Conservation (phyloP, 2,888 invertebrate genomes). For the Drosophila helvetica region DNA sequence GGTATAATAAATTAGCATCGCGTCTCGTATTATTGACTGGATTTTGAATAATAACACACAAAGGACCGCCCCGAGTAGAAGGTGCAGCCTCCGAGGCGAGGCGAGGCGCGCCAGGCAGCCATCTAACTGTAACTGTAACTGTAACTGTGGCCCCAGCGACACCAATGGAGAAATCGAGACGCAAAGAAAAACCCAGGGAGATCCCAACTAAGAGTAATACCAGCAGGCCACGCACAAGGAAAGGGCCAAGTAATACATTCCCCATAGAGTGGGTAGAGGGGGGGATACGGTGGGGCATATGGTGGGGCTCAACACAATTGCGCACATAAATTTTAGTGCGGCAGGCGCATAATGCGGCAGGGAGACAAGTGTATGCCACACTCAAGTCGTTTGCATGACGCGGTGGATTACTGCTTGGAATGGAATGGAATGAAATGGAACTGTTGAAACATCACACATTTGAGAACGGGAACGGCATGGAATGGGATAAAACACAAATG, state of each 20-base stretch:
- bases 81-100: slow-evolving; percentile 34
- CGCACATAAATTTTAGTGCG: slow-evolving; percentile 78
- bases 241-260: slow-evolving; percentile 54
- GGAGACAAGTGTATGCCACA: slow-evolving; percentile 57
- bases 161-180: slow-evolving; percentile 56
- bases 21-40: slow-evolving; percentile 79
- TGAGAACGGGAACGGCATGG: neutral
- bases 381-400: slow-evolving; percentile 48
- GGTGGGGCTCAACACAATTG: slow-evolving; percentile 69
- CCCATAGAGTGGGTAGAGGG: neutral
- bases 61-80: slow-evolving; percentile 56
- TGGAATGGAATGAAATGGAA: neutral
- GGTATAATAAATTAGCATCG: slow-evolving; percentile 74
- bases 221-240: slow-evolving; percentile 36
- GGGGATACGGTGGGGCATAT: too few species aligned
- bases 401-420: slow-evolving; percentile 12
- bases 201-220: neutral
- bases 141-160: slow-evolving; percentile 38
- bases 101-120: too few species aligned
- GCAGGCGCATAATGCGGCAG: slow-evolving; percentile 76
- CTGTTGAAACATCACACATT: slow-evolving; percentile 15
- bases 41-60: slow-evolving; percentile 80
- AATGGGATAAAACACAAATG: too few species aligned
- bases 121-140: slow-evolving; percentile 24
- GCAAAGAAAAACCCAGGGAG: slow-evolving; percentile 50